These are phyloP conservation scores for Drosophila ironensis DNA, from an alignment of 1,140 invertebrate genomes.

Conservation along the genomic window DNA sequence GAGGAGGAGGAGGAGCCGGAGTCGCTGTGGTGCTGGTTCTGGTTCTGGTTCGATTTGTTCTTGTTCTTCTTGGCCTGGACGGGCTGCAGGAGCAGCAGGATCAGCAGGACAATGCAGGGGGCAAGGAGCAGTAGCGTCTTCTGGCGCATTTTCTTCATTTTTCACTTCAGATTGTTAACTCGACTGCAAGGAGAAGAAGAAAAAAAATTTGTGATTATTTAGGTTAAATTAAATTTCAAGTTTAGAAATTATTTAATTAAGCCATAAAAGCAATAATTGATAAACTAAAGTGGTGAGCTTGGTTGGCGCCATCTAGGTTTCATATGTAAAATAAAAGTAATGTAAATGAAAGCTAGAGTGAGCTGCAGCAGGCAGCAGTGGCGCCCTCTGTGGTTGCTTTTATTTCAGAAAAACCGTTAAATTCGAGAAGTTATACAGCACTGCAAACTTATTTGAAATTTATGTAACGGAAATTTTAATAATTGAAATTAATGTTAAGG, in stretches of 20 bases:
- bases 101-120: constrained; percentile 37
- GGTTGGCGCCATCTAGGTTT: too few species aligned
- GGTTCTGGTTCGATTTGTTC: constrained; percentile 59
- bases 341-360: too few species aligned
- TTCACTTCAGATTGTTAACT: constrained; percentile 8
- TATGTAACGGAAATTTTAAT: too few species aligned
- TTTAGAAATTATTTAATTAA: background rate
- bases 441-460: too few species aligned
- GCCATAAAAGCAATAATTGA: too few species aligned
- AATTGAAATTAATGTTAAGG: too few species aligned
- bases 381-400: too few species aligned
- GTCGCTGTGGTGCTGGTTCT: constrained; percentile 48
- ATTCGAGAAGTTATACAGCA: too few species aligned
- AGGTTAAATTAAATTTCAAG: background rate
- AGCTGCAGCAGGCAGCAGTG: too few species aligned
- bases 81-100: constrained; percentile 33
- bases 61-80: constrained; percentile 59
- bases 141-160: constrained; percentile 23
- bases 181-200: background rate
- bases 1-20: constrained; percentile 7
- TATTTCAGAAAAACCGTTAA: too few species aligned
- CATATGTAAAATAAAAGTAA: too few species aligned
- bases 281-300: too few species aligned
- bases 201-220: background rate
- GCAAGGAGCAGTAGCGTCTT: constrained; percentile 17